Conservation (phyloP, 2,113 vertebrate species). For the Mesembrinibis cayennensis region DNA sequence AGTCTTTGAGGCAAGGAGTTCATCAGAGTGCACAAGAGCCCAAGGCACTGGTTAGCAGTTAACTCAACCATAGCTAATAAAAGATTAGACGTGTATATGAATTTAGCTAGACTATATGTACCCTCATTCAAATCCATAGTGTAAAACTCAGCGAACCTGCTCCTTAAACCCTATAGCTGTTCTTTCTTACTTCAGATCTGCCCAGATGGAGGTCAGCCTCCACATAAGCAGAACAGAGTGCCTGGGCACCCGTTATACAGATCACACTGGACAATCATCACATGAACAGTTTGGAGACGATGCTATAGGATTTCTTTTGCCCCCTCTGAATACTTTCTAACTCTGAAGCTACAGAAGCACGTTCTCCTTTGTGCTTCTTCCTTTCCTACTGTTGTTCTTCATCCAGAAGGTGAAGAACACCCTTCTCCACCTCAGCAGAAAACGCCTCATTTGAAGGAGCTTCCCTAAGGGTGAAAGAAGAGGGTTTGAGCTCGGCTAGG, state of each 20-base stretch:
- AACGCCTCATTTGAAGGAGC: neutral
- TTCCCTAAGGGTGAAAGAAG: neutral
- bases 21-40: neutral
- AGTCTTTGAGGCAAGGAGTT: neutral
- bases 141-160: neutral
- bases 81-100: neutral
- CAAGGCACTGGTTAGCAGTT: neutral
- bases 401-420: neutral
- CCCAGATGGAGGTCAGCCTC: neutral
- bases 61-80: neutral
- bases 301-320: neutral
- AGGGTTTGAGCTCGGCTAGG: neutral
- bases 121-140: neutral
- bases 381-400: neutral
- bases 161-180: neutral
- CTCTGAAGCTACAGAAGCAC: neutral
- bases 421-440: neutral
- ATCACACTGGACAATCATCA: neutral
- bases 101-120: neutral
- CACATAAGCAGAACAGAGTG: too few species aligned
- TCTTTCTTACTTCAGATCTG: neutral
- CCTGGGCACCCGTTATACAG: neutral
- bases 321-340: neutral
- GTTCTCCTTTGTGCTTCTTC: neutral
- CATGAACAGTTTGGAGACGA: neutral